A percentile compares a stretch with the other conserved stretches of the same genome.
Conservation (phyloP, 2,888 invertebrate genomes). For the Idaea aversata region DNA sequence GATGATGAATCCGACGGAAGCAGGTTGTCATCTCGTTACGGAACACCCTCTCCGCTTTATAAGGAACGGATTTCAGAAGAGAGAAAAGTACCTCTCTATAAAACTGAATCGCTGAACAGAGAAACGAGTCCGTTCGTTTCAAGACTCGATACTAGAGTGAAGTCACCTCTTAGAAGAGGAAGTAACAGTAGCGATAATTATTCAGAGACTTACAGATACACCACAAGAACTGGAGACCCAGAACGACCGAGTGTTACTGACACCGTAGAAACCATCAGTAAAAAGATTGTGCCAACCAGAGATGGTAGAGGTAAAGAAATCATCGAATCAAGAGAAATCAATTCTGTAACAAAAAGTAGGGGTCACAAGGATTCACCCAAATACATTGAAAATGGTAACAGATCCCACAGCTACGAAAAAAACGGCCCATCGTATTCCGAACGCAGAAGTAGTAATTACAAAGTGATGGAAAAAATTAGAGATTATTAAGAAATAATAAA, state of each 20-base stretch:
- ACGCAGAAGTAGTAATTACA: slow-evolving; percentile 70
- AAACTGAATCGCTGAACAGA: slow-evolving; percentile 72
- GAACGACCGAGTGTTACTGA: slow-evolving; percentile 85
- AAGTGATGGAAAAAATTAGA: slow-evolving; percentile 71
- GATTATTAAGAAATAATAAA: slow-evolving; percentile 55
- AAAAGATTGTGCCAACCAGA: slow-evolving; percentile 83
- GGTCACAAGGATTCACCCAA: slow-evolving; percentile 77
- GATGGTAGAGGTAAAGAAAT: slow-evolving; percentile 84
- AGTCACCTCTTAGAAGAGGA: slow-evolving; percentile 80
- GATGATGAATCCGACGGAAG: slow-evolving; percentile 80
- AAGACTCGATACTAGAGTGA: slow-evolving; percentile 67
- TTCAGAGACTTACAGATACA: slow-evolving; percentile 86
- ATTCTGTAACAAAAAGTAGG: slow-evolving; percentile 84
- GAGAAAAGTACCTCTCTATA: slow-evolving; percentile 66
- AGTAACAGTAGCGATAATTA: slow-evolving; percentile 86
- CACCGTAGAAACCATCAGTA: slow-evolving; percentile 84
- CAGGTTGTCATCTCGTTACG: slow-evolving; percentile 67
- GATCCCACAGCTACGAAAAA: slow-evolving; percentile 62
- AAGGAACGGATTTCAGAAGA: slow-evolving; percentile 74
- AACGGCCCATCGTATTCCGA: slow-evolving; percentile 66
- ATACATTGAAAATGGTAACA: slow-evolving; percentile 78
- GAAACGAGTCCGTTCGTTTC: slow-evolving; percentile 73
- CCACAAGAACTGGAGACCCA: slow-evolving; percentile 84
- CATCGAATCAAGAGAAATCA: slow-evolving; percentile 85
- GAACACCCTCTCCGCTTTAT: slow-evolving; percentile 71